Evolutionary conservation across 2,888 invertebrate genomes (phyloP), one percentile per base, ranked within the genome.

Genomic region (Apamea epomidion): DNA sequence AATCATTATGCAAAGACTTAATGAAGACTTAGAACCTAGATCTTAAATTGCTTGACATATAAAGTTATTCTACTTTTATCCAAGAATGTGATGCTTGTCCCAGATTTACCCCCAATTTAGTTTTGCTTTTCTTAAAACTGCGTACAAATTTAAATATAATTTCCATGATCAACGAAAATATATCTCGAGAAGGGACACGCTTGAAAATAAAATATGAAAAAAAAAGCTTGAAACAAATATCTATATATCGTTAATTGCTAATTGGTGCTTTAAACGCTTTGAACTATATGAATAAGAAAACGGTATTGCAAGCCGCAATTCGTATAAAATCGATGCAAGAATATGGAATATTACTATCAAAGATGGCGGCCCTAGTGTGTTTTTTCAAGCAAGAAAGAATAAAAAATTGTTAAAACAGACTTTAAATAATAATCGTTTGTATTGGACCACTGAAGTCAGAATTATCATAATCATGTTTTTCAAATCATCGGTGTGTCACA

Each of bases 81-180:
- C 94, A 93, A 94, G 94, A 95, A 95, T 95, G 95, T 92, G 83
- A 91, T 93, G 94, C 94, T 94, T 95, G 89, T 87, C 91, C 94
- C 93, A 91, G 86, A 80, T 88, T 90, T 90, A 90, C 86, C 92
- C 93, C 90, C 77, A 80, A 78, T 90, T 91, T 92, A 88, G 87
- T 91, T 90, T 8, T 88, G 92, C 93, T 93, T 94, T 78, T 76
- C 60, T 79, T 82, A 65, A 84, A 83, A 75, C 72, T 78, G 73
- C 74, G 60, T 75, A 80, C 64, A 37, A 75, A 77, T 68, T 45
- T 0, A 45, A 71, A 78, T 74, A 64, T 65, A 45, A 69, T 71
- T 74, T 68, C 48, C 42, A 58, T 75, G 25, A 64, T 21, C 25
- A 37, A 21, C 37, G 12, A 68, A 42, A 70, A 51, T n/a, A 67